phyloP scores from a whole-genome alignment of 2,797 vertebrate species.

The Aulostomus chinensis region DNA sequence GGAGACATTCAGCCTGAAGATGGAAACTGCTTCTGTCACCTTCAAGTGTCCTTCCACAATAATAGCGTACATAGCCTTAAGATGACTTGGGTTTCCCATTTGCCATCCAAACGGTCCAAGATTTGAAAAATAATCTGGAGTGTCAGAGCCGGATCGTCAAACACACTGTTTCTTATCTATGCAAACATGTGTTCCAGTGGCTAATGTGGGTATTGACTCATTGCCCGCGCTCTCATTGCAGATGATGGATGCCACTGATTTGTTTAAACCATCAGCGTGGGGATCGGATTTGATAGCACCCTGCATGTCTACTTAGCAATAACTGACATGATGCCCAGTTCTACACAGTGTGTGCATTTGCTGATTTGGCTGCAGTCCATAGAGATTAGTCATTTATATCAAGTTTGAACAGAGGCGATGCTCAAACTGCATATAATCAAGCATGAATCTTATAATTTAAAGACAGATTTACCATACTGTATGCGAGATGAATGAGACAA shows the following conservation, averaged over 20 bases:
- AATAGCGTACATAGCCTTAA: conserved; percentile 4
- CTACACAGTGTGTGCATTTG: conserved; percentile 36
- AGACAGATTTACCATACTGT: too few relatives aligned
- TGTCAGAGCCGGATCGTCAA: conserved; percentile 39
- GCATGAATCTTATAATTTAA: too few relatives aligned
- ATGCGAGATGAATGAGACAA: neutral
- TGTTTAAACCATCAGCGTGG: conserved; percentile 39
- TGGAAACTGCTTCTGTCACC: neutral
- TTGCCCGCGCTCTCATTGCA: conserved; percentile 36
- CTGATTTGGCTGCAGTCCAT: conserved; percentile 49
- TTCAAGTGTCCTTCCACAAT: conserved; percentile 17
- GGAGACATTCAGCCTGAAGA: too few relatives aligned
- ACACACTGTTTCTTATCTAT: conserved; percentile 54
- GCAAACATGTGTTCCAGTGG: conserved; percentile 46
- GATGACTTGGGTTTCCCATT: conserved; percentile 14
- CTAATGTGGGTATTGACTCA: conserved; percentile 58
- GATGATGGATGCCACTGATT: conserved; percentile 57
- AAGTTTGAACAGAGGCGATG: conserved; percentile 19
- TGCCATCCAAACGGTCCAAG: conserved; percentile 21
- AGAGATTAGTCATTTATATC: conserved; percentile 38
- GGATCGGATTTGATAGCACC: conserved; percentile 66
- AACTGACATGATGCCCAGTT: conserved; percentile 53
- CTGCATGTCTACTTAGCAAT: conserved; percentile 54
- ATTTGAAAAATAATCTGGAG: conserved; percentile 46
- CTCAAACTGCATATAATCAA: too few relatives aligned